Conservation (phyloP, 2,888 invertebrate species). For the Unio delphinus region DNA sequence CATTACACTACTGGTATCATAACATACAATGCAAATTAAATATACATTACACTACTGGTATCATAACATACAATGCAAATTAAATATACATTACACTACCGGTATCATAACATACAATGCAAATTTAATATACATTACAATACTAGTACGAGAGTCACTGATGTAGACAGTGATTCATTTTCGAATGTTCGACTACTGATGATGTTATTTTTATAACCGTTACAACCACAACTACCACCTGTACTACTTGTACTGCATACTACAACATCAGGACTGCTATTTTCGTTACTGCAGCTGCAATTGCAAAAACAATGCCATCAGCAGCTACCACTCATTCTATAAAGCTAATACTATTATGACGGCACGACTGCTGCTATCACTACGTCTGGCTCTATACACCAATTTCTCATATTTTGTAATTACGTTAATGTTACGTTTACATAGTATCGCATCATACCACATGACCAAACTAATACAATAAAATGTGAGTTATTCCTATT, state of each 20-base stretch:
- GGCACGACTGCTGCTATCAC: not conserved
- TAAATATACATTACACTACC: too few relatives aligned
- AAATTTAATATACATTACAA: too few relatives aligned
- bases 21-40: too few relatives aligned
- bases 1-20: too few relatives aligned
- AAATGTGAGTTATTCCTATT: too few relatives aligned
- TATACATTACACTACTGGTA: too few relatives aligned
- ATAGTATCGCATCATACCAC: too few relatives aligned
- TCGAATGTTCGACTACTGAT: not conserved
- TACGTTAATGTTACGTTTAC: too few relatives aligned
- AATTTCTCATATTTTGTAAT: too few relatives aligned
- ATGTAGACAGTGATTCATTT: not conserved
- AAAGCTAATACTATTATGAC: not conserved
- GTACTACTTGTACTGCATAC: slow-evolving; percentile 2
- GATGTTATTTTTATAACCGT: not conserved
- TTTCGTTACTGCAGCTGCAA: not conserved
- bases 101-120: too few relatives aligned
- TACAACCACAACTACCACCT: not conserved
- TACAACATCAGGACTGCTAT: not conserved
- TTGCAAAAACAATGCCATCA: not conserved
- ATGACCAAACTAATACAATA: too few relatives aligned
- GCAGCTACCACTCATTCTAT: not conserved
- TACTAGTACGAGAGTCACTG: not conserved
- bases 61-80: too few relatives aligned
- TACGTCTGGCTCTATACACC: not conserved